Evolutionary conservation across 2,113 vertebrate genomes (phyloP).

Genomic region (Tenebrosternarchus preto): DNA sequence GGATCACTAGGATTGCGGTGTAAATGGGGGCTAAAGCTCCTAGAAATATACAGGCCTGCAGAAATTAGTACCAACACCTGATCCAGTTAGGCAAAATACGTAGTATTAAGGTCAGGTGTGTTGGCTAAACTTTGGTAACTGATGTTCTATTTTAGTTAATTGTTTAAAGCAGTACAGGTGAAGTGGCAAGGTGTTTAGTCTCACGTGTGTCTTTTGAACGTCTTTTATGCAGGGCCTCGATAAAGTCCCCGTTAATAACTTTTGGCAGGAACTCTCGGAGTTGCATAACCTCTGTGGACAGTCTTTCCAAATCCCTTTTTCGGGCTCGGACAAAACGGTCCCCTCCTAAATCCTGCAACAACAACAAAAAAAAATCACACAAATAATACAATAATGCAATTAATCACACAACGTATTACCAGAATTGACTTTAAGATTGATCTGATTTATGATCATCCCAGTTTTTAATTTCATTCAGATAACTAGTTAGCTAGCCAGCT

Average conservation of each 20-base stretch:
- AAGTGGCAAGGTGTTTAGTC: slow-evolving; percentile 42
- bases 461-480: slow-evolving; percentile 5
- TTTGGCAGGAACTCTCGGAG: slow-evolving; percentile 86
- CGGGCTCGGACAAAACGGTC: slow-evolving; percentile 78
- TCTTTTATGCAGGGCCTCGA: slow-evolving; percentile 77
- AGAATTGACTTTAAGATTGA: neutral
- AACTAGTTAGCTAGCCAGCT: neutral
- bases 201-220: slow-evolving; percentile 77
- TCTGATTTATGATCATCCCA: neutral
- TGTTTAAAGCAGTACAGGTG: no score
- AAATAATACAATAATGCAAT: no score
- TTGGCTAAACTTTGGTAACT: no score
- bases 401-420: no score
- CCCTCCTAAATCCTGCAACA: slow-evolving; percentile 54
- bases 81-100: no score
- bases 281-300: slow-evolving; percentile 94
- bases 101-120: no score
- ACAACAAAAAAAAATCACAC: neutral
- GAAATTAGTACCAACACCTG: no score
- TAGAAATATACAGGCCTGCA: no score
- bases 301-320: slow-evolving; percentile 83
- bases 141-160: no score
- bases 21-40: no score
- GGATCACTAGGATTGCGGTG: no score
- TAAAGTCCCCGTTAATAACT: slow-evolving; percentile 78